A percentile compares a stretch with the other conserved stretches of the same genome.
These are phyloP conservation scores for Stenotaenia linearis DNA, from an alignment of 2,888 invertebrate genomes.

Conservation along the genomic window DNA sequence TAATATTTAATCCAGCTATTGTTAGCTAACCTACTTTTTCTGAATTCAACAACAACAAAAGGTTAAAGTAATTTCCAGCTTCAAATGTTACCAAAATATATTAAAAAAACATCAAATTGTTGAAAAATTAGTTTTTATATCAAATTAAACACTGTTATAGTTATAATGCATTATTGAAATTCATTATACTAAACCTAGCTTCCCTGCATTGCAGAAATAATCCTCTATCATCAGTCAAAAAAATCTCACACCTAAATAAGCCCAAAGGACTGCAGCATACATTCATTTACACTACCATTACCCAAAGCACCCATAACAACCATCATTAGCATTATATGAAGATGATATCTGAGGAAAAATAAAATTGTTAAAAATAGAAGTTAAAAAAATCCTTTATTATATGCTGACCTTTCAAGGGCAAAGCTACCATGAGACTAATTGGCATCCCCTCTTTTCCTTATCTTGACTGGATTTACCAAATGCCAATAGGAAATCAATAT, in stretches of 20 bases:
- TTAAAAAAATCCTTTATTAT: not conserved
- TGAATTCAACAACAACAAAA: no score
- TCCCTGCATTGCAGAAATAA: not conserved
- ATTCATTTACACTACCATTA: not conserved
- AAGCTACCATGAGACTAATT: not conserved
- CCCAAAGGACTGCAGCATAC: not conserved
- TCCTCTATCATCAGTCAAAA: not conserved
- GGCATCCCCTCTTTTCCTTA: not conserved
- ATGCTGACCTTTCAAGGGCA: not conserved
- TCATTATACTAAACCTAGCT: not conserved
- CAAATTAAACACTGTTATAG: no score
- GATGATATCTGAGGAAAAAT: not conserved
- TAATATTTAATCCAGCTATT: no score
- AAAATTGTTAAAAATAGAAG: not conserved
- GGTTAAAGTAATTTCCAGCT: no score
- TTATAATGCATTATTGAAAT: no score
- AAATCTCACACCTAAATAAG: not conserved
- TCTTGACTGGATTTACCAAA: slow-evolving; percentile 4
- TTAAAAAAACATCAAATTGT: no score
- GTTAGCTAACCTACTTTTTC: no score
- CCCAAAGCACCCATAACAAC: not conserved
- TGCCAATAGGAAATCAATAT: slow-evolving; percentile 9
- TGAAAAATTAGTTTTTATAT: no score
- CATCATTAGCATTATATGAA: not conserved
- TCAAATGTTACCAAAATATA: no score